phyloP scores from a whole-genome alignment of 2,797 vertebrate species.

The Melanotaenia boesemani region DNA sequence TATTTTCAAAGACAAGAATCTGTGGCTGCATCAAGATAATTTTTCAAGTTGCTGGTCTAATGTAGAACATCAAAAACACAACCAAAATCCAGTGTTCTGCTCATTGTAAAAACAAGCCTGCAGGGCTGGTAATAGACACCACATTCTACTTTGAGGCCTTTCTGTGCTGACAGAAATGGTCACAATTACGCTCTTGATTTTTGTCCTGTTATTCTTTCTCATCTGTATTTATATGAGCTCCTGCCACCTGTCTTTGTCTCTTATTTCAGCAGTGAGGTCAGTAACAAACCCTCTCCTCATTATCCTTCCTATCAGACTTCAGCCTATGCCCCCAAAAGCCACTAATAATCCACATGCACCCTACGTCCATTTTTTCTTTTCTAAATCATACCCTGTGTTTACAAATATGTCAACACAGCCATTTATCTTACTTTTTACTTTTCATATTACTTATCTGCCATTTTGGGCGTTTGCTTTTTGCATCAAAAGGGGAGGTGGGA shows the following conservation, averaged over 20 bases:
- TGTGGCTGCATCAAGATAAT: not conserved
- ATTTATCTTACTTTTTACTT: too few relatives aligned
- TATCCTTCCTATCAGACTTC: constrained; percentile 55
- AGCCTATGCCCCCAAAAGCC: constrained; percentile 56
- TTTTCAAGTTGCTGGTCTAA: not conserved
- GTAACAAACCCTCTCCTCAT: constrained; percentile 52
- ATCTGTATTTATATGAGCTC: constrained; percentile 23
- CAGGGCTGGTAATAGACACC: not conserved
- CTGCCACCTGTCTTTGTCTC: constrained; percentile 69
- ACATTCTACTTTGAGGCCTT: not conserved
- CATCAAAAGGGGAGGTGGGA: not conserved
- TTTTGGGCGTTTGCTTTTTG: not conserved
- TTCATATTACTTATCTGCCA: too few relatives aligned
- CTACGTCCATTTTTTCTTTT: constrained; percentile 22
- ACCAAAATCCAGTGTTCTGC: not conserved
- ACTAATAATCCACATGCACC: constrained; percentile 54
- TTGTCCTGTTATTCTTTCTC: constrained; percentile 8
- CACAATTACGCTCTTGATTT: constrained; percentile 6
- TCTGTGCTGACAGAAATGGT: not conserved
- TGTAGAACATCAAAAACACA: not conserved
- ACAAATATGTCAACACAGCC: not conserved
- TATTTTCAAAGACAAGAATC: not conserved
- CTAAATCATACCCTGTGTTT: constrained; percentile 9
- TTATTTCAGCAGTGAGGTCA: constrained; percentile 70
- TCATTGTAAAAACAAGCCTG: not conserved